Conservation (phyloP, 2,113 vertebrate genomes). For the Anarhynchus alexandrinus region DNA sequence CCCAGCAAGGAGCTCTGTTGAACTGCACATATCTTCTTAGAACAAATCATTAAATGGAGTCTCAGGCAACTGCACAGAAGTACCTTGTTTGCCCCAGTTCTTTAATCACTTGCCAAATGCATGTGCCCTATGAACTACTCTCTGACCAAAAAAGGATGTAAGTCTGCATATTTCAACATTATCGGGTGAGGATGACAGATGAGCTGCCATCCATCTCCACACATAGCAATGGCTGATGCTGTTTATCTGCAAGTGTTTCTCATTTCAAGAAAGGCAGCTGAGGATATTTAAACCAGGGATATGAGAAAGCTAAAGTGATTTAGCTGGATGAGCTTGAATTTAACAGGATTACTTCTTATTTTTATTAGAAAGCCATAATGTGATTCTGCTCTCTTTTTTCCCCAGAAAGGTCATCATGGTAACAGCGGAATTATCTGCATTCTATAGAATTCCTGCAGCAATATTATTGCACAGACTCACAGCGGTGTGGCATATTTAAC, state of each 20-base stretch:
- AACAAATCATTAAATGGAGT: neutral
- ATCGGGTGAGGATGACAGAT: neutral
- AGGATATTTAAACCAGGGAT: neutral
- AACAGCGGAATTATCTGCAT: conserved; percentile 18
- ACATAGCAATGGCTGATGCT: neutral
- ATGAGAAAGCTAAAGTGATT: conserved; percentile 41
- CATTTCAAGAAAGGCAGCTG: neutral
- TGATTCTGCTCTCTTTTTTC: neutral
- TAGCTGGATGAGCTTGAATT: conserved; percentile 53
- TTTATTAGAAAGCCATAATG: conserved; percentile 47
- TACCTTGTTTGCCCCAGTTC: rapidly evolving
- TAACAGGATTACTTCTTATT: conserved; percentile 60
- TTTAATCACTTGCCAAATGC: neutral
- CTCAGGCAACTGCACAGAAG: neutral
- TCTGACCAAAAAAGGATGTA: neutral
- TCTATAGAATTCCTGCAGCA: conserved; percentile 2
- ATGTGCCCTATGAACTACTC: neutral
- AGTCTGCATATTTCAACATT: neutral
- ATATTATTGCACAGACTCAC: neutral
- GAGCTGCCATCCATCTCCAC: neutral
- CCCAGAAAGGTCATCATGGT: conserved; percentile 1
- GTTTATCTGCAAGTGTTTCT: neutral
- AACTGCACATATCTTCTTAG: neutral
- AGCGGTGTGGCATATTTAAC: neutral
- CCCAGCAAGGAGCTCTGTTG: neutral